These are phyloP conservation scores for Lindbergichthys nudifrons DNA, from an alignment of 2,797 vertebrate species.

Conservation along the genomic window DNA sequence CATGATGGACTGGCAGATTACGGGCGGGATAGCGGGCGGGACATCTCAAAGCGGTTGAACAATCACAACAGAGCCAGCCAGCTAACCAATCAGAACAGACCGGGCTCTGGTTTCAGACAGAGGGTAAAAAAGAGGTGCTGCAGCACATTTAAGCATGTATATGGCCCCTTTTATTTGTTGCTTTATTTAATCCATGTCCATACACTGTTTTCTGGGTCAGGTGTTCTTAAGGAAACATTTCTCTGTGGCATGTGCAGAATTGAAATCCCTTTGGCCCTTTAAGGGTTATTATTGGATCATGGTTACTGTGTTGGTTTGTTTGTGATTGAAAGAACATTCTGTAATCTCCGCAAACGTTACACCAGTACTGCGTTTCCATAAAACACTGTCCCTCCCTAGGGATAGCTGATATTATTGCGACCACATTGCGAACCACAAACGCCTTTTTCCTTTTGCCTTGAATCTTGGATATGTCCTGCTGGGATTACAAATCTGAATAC, in stretches of 20 bases:
- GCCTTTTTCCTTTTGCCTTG: constrained; percentile 38
- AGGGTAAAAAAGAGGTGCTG: too few relatives aligned
- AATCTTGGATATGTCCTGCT: constrained; percentile 61
- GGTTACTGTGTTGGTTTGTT: constrained; percentile 4
- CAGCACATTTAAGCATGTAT: too few relatives aligned
- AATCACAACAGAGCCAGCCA: too few relatives aligned
- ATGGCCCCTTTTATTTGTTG: too few relatives aligned
- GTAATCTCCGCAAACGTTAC: constrained; percentile 36
- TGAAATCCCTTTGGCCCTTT: constrained; percentile 4
- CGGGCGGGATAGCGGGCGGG: too few relatives aligned
- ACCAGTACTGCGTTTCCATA: constrained; percentile 17
- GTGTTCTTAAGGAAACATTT: not conserved
- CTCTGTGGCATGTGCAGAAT: not conserved
- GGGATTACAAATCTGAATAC: constrained; percentile 47
- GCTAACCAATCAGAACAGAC: too few relatives aligned
- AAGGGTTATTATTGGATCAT: not conserved
- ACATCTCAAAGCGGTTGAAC: too few relatives aligned
- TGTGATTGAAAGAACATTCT: constrained; percentile 33
- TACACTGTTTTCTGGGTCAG: not conserved
- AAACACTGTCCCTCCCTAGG: constrained; percentile 39
- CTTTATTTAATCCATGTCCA: too few relatives aligned
- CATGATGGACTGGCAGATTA: too few relatives aligned
- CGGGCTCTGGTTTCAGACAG: too few relatives aligned
- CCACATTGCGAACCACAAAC: constrained; percentile 23
- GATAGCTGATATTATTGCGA: constrained; percentile 35